Percentiles rank a stretch among this genome's conserved stretches.
Conservation (phyloP, 2,888 invertebrate species). For the Ophion costatus region DNA sequence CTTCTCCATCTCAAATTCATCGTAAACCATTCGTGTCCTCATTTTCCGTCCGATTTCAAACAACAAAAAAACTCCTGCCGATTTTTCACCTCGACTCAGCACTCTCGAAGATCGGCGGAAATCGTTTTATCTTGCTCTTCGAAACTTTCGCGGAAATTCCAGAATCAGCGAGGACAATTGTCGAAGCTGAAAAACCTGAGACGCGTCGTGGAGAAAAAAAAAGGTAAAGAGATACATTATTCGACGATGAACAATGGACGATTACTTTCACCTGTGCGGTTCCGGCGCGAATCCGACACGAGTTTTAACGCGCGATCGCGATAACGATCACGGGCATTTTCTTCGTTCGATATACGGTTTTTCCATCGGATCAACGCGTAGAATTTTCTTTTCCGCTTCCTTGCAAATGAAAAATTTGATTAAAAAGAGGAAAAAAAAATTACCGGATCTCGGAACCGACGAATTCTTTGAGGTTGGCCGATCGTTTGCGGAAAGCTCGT, state of each 20-base stretch:
- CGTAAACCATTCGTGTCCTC: neutral
- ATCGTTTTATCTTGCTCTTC: neutral
- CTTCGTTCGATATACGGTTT: constrained; percentile 33
- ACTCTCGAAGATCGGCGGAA: neutral
- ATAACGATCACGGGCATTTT: constrained; percentile 39
- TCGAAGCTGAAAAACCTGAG: neutral
- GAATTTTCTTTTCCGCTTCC: neutral
- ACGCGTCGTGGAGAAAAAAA: neutral
- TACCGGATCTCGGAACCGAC: constrained; percentile 31
- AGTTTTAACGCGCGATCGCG: constrained; percentile 51
- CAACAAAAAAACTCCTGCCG: too few relatives aligned
- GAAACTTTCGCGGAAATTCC: neutral
- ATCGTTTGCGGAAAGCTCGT: constrained; percentile 45
- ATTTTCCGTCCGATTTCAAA: neutral
- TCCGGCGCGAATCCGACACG: constrained; percentile 33
- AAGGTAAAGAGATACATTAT: constrained; percentile 30
- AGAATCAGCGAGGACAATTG: neutral
- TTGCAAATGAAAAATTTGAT: too few relatives aligned
- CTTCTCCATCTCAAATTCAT: neutral
- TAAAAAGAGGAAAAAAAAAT: too few relatives aligned
- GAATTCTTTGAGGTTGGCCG: constrained; percentile 16
- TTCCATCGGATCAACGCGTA: neutral
- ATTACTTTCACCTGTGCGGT: constrained; percentile 50
- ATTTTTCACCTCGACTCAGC: neutral
- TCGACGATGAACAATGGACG: constrained; percentile 55